These are phyloP conservation scores for Labrus mixtus DNA, from an alignment of 2,113 vertebrate species.

Conservation along the genomic window DNA sequence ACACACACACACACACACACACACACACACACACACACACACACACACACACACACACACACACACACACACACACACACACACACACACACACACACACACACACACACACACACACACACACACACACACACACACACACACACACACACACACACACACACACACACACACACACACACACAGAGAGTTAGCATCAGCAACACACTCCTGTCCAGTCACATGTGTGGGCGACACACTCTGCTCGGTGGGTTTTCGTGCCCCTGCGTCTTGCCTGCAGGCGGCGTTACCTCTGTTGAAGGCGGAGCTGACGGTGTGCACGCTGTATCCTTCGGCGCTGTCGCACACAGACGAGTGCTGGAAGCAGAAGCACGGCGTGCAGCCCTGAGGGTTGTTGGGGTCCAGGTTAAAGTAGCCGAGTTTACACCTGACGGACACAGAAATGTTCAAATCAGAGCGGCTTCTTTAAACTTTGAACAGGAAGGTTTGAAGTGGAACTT, in stretches of 20 bases:
- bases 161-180: conserved; percentile 46
- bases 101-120: too few relatives aligned
- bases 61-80: conserved; percentile 36
- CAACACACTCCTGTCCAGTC: background rate
- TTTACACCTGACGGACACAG: conserved; percentile 88
- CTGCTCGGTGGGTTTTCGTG: fast-evolving
- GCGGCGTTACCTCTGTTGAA: conserved; percentile 85
- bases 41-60: too few relatives aligned
- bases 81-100: background rate
- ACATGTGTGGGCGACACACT: background rate
- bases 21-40: background rate
- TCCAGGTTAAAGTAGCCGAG: conserved; percentile 96
- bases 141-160: conserved; percentile 2
- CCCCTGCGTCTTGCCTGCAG: background rate
- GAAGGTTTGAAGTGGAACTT: too few relatives aligned
- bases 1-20: conserved; percentile 34
- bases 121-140: conserved; percentile 46
- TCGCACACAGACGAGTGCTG: conserved; percentile 96
- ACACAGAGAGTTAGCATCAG: background rate
- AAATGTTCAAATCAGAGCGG: background rate
- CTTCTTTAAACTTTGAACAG: too few relatives aligned
- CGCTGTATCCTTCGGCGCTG: conserved; percentile 87
- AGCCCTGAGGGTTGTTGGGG: conserved; percentile 88
- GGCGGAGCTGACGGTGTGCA: conserved; percentile 84
- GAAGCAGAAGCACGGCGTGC: conserved; percentile 96